Evolutionary conservation across 2,113 vertebrate genomes (phyloP).

Genomic region (Stegostoma tigrinum): DNA sequence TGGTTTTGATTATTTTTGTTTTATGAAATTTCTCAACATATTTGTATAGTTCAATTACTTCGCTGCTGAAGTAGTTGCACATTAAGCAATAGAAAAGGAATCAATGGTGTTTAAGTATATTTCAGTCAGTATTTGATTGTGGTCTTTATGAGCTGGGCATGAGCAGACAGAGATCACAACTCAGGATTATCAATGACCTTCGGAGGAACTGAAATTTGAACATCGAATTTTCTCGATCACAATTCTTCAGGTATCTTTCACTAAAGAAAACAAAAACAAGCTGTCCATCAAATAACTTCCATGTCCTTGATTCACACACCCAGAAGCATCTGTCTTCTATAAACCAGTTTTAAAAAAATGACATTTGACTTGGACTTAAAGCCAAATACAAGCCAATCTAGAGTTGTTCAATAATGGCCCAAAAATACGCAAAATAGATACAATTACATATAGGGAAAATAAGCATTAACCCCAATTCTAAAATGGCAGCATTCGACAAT

Average conservation of each 20-base stretch:
- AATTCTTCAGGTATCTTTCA: constrained; percentile 26
- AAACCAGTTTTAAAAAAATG: background rate
- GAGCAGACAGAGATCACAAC: background rate
- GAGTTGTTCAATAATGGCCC: background rate
- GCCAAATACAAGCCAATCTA: background rate
- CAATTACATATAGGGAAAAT: background rate
- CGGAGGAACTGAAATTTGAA: constrained; percentile 30
- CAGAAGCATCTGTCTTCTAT: background rate
- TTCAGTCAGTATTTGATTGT: constrained; percentile 24
- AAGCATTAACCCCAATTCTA: background rate
- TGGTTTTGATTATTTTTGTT: background rate
- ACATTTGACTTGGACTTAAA: background rate
- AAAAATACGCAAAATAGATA: background rate
- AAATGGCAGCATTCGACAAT: background rate
- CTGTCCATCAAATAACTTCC: constrained; percentile 28
- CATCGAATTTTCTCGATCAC: constrained; percentile 16
- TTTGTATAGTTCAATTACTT: background rate
- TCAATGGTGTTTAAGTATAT: background rate
- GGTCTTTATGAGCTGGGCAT: constrained; percentile 7
- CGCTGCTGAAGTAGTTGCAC: background rate
- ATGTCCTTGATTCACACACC: background rate
- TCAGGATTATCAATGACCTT: constrained; percentile 10
- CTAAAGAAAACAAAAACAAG: constrained; percentile 10
- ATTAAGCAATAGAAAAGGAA: background rate
- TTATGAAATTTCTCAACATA: background rate